These are phyloP conservation scores for Drosophila trapezifrons DNA, from an alignment of 1,140 invertebrate species.

Conservation along the genomic window DNA sequence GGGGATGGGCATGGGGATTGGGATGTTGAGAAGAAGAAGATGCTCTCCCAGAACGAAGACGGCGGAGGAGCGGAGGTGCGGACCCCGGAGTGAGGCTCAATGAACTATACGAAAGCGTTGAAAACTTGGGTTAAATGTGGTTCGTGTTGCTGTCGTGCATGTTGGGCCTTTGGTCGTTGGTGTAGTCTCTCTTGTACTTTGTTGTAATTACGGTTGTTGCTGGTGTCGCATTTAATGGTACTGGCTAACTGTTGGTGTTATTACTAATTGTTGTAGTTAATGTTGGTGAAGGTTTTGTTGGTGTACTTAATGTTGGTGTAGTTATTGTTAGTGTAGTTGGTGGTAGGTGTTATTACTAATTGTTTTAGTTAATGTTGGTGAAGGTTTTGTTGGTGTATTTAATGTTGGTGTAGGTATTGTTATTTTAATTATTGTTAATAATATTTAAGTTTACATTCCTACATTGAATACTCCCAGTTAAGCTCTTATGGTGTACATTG, in stretches of 20 bases:
- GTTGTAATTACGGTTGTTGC: conserved; percentile 3
- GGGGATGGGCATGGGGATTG: not conserved
- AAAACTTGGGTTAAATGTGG: conserved; percentile 38
- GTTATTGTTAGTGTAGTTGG: not conserved
- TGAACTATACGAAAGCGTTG: conserved; percentile 43
- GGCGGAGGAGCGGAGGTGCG: not conserved
- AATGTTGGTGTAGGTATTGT: too few species aligned
- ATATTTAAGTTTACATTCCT: too few species aligned
- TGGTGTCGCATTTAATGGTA: conserved; percentile 16
- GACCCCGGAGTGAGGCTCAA: conserved; percentile 38
- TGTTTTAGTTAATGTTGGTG: not conserved
- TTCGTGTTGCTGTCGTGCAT: conserved; percentile 34
- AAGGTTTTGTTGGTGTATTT: not conserved
- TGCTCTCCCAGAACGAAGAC: conserved; percentile 3
- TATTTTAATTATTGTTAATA: too few species aligned
- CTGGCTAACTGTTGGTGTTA: not conserved
- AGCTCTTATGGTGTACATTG: too few species aligned
- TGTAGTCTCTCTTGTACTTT: conserved; percentile 1
- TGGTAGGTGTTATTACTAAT: conserved; percentile 3
- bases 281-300: not conserved
- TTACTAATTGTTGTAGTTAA: conserved; percentile 7
- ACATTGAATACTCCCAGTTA: too few species aligned
- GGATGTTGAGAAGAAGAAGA: not conserved
- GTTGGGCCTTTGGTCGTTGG: not conserved
- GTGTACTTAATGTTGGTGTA: not conserved